These are phyloP conservation scores for Gymnothorax reevesii DNA, from an alignment of 2,797 vertebrate genomes.

Conservation along the genomic window DNA sequence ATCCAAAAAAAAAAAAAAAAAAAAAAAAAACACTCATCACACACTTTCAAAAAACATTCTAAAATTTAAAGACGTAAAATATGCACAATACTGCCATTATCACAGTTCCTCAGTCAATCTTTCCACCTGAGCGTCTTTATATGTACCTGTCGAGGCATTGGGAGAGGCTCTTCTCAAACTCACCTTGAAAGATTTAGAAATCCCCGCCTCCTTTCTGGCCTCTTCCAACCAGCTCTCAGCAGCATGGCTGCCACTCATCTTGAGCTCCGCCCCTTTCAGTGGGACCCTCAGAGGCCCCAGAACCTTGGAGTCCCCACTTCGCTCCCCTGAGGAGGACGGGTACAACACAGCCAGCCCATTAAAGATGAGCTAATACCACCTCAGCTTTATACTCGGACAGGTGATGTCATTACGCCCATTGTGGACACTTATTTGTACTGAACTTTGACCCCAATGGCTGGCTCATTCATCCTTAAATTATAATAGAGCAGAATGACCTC, in stretches of 20 bases:
- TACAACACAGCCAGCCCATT: not conserved
- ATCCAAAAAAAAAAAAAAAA: too few relatives aligned
- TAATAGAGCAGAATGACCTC: too few relatives aligned
- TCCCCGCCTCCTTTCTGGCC: conserved; percentile 73
- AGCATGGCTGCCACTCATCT: conserved; percentile 59
- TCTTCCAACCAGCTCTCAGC: conserved; percentile 75
- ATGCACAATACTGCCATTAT: too few relatives aligned
- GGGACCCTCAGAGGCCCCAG: conserved; percentile 65
- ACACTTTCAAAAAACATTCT: not conserved
- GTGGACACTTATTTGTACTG: too few relatives aligned
- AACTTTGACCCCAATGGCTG: too few relatives aligned
- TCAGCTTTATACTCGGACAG: too few relatives aligned
- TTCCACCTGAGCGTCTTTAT: not conserved
- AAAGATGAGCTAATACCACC: too few relatives aligned
- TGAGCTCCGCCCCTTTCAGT: conserved; percentile 58
- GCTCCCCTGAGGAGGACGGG: conserved; percentile 60
- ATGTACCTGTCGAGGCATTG: not conserved
- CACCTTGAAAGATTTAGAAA: conserved; percentile 77
- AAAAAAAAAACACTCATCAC: too few relatives aligned
- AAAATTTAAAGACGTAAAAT: not conserved
- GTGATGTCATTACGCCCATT: too few relatives aligned
- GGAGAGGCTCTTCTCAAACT: conserved; percentile 56
- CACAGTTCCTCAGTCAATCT: too few relatives aligned
- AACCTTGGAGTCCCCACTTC: conserved; percentile 54
- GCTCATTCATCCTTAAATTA: too few relatives aligned